Evolutionary conservation across 2,888 invertebrate genomes (phyloP).

Genomic region (Nineta flava): DNA sequence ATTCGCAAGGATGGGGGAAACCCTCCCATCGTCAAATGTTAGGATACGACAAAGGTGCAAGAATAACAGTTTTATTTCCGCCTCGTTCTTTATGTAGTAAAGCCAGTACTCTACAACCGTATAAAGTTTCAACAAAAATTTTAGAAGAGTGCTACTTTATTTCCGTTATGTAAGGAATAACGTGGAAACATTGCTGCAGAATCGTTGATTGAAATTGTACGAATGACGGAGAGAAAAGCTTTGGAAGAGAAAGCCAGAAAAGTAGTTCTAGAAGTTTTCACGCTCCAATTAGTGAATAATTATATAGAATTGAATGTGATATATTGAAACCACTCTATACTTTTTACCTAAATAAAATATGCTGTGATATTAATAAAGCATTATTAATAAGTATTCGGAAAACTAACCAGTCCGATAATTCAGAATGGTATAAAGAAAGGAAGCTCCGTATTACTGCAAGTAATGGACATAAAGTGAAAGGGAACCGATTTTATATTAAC

Average conservation of each 20-base stretch:
- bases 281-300: slow-evolving; percentile 6
- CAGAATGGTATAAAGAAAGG: background rate
- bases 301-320: slow-evolving; percentile 5
- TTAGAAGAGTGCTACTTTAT: background rate
- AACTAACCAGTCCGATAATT: background rate
- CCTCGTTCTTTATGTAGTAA: background rate
- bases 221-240: background rate
- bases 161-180: background rate
- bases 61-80: background rate
- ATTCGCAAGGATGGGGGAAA: background rate
- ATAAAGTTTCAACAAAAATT: background rate
- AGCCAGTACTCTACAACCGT: background rate
- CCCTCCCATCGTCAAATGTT: background rate
- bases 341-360: slow-evolving; percentile 9
- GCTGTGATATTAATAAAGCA: slow-evolving; percentile 7
- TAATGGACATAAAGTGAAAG: slow-evolving; percentile 12
- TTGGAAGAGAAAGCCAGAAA: background rate
- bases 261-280: background rate
- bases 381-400: background rate
- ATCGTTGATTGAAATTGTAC: background rate
- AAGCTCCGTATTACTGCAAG: slow-evolving; percentile 11
- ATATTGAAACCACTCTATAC: slow-evolving; percentile 5
- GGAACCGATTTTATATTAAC: slow-evolving; percentile 10
- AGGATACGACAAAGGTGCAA: background rate
- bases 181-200: background rate